Percentiles rank a stretch among this genome's conserved stretches.
phyloP scores from a whole-genome alignment of 2,113 vertebrate genomes.

The Peucedramus taeniatus region DNA sequence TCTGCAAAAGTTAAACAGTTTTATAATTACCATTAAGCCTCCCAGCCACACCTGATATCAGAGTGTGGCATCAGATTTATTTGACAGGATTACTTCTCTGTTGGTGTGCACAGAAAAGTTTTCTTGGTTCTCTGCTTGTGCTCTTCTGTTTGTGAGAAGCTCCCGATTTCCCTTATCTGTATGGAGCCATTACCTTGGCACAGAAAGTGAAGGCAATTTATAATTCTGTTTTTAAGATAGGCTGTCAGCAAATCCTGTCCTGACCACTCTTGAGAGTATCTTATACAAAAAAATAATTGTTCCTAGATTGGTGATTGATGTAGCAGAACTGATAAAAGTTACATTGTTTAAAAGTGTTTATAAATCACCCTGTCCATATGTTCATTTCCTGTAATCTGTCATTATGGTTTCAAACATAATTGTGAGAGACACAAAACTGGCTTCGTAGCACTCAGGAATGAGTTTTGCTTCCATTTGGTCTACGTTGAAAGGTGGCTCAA shows the following conservation, averaged over 20 bases:
- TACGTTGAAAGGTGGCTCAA: slow-evolving; percentile 25
- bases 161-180: slow-evolving; percentile 37
- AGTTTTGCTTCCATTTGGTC: slow-evolving; percentile 37
- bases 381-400: slow-evolving; percentile 68
- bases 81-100: background rate
- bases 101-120: background rate
- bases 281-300: slow-evolving; percentile 59
- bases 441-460: background rate
- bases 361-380: slow-evolving; percentile 57
- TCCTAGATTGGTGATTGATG: slow-evolving; percentile 61
- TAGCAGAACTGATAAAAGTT: slow-evolving; percentile 64
- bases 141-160: background rate
- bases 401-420: slow-evolving; percentile 56
- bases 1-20: background rate
- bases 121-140: background rate
- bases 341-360: slow-evolving; percentile 64
- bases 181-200: background rate
- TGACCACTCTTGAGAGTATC: slow-evolving; percentile 49
- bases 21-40: background rate
- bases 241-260: slow-evolving; percentile 59
- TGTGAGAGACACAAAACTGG: slow-evolving; percentile 56
- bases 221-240: slow-evolving; percentile 27
- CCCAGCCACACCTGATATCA: background rate
- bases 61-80: background rate
- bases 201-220: background rate